These are phyloP conservation scores for Temnothorax nylanderi DNA, from an alignment of 1,140 invertebrate species.

Conservation along the genomic window DNA sequence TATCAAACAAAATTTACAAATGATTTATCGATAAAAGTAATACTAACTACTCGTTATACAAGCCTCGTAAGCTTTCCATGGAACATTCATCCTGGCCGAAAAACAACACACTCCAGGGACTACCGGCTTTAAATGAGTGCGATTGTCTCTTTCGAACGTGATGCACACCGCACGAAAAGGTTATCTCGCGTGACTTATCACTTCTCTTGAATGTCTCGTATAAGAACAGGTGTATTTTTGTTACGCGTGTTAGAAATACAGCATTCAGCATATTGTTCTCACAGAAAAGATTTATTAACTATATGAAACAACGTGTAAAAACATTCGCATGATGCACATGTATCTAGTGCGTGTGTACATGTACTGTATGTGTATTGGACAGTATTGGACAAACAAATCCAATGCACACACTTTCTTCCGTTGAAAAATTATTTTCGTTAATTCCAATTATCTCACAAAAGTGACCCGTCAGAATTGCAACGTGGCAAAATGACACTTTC, in stretches of 20 bases:
- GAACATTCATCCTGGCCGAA: constrained; percentile 90
- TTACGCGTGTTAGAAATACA: background rate
- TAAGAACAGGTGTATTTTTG: background rate
- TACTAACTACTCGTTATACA: constrained; percentile 86
- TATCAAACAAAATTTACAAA: constrained; percentile 2
- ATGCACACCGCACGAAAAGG: background rate
- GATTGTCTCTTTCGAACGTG: background rate
- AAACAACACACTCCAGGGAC: constrained; percentile 88
- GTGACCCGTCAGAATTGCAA: no score
- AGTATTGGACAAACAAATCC: no score
- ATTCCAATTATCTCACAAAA: no score
- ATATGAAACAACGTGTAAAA: background rate
- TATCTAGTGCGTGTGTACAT: background rate
- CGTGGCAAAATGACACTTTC: no score
- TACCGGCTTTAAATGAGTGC: background rate
- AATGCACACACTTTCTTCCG: no score
- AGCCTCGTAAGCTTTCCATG: constrained; percentile 86
- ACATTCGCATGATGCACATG: no score
- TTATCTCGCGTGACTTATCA: background rate
- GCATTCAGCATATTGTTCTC: constrained; percentile 34
- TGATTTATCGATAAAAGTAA: no score
- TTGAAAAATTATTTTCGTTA: no score
- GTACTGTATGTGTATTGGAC: background rate
- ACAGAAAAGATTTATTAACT: background rate
- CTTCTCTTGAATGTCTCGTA: constrained; percentile 7